phyloP scores from a whole-genome alignment of 2,113 vertebrate genomes.

The Cottus gobio region DNA sequence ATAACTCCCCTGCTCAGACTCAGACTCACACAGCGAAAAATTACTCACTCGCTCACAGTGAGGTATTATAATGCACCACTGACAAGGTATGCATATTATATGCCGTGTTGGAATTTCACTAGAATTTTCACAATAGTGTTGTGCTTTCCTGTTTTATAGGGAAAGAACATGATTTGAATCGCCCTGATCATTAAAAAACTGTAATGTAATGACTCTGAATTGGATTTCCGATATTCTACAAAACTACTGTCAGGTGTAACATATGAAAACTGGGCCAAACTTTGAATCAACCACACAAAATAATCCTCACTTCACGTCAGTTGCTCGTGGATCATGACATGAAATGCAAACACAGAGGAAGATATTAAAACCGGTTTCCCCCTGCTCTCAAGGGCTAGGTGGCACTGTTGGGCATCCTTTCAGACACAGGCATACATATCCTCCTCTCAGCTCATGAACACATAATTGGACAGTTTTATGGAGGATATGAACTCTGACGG shows the following conservation, averaged over 20 bases:
- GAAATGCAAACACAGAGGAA: constrained; percentile 49
- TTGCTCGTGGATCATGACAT: constrained; percentile 31
- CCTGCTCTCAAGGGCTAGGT: constrained; percentile 73
- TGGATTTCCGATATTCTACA: constrained; percentile 31
- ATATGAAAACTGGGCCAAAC: constrained; percentile 34
- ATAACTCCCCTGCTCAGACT: constrained; percentile 81
- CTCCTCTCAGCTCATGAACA: constrained; percentile 77
- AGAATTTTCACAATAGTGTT: constrained; percentile 54
- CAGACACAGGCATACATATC: constrained; percentile 64
- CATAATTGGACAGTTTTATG: constrained; percentile 84
- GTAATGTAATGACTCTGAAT: constrained; percentile 40
- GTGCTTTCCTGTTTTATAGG: constrained; percentile 58
- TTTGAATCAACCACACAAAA: constrained; percentile 23
- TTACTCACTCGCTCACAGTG: constrained; percentile 80
- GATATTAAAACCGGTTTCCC: constrained; percentile 28
- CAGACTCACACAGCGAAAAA: constrained; percentile 81
- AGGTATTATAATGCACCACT: constrained; percentile 76
- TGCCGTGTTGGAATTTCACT: constrained; percentile 73
- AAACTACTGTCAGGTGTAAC: constrained; percentile 49
- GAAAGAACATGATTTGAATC: constrained; percentile 56
- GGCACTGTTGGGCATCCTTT: constrained; percentile 82
- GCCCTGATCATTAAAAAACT: constrained; percentile 22
- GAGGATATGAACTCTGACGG: constrained; percentile 84
- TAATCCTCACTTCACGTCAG: constrained; percentile 34
- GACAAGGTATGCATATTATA: constrained; percentile 82